phyloP scores from a whole-genome alignment of 2,113 vertebrate species.

The Rattus norvegicus region DNA sequence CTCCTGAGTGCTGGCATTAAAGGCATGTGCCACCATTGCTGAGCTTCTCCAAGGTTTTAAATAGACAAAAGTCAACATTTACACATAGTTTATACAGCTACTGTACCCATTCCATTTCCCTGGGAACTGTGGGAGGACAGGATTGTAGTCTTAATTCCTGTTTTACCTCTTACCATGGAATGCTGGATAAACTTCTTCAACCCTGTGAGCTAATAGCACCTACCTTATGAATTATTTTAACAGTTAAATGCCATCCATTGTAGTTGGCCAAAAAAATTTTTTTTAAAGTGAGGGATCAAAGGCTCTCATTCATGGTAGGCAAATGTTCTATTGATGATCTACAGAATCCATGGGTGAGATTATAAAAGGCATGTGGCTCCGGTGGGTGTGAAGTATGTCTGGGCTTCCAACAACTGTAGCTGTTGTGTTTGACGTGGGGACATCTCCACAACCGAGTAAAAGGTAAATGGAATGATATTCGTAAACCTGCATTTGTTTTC shows the following conservation, averaged over 20 bases:
- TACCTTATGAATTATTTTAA: neutral
- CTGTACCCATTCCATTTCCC: conserved; percentile 22
- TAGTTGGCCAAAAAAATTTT: neutral
- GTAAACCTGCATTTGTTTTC: neutral
- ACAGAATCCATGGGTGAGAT: neutral
- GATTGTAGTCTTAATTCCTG: neutral
- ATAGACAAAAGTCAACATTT: conserved; percentile 55
- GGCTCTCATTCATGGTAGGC: neutral
- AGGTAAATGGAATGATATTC: neutral
- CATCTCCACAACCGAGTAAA: neutral
- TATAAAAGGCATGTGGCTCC: neutral
- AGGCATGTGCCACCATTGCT: neutral
- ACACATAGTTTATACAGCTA: neutral
- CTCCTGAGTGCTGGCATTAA: neutral
- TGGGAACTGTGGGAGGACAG: neutral
- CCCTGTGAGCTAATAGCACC: neutral
- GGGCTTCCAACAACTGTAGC: neutral
- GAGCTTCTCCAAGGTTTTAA: neutral
- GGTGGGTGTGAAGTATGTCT: neutral
- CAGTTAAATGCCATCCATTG: conserved; percentile 7
- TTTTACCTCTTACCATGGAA: neutral
- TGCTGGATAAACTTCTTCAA: conserved; percentile 18
- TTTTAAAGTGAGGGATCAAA: neutral
- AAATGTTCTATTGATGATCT: neutral
- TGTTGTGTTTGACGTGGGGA: too few relatives aligned